phyloP scores from a whole-genome alignment of 2,888 invertebrate species.

The Tipula confusa region DNA sequence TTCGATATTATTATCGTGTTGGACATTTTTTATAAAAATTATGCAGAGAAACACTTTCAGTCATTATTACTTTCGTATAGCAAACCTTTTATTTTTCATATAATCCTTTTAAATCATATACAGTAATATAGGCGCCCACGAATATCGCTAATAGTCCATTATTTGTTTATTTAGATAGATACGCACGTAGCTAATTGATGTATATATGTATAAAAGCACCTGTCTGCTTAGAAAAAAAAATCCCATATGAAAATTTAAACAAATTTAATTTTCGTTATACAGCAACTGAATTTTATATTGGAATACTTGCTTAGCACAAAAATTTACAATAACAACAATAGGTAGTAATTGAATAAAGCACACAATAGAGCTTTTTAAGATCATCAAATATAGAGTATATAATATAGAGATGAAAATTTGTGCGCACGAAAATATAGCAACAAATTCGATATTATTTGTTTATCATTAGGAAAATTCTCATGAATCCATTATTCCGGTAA shows the following conservation, averaged over 20 bases:
- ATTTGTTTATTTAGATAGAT: neutral
- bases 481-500: neutral
- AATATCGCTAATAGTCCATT: neutral
- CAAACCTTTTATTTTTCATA: neutral
- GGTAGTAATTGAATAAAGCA: neutral
- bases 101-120: neutral
- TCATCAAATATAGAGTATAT: neutral
- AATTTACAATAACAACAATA: neutral
- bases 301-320: neutral
- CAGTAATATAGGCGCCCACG: neutral
- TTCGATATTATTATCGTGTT: neutral
- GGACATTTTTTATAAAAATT: slow-evolving; percentile 12
- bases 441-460: neutral
- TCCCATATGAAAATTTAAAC: neutral
- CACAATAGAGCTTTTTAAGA: neutral
- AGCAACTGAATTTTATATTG: neutral
- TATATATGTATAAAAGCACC: neutral
- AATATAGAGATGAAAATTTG: neutral
- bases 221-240: neutral
- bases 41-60: neutral
- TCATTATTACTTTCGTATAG: neutral
- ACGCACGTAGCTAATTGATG: neutral
- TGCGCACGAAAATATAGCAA: neutral
- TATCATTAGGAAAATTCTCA: neutral
- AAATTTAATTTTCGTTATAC: neutral